Percentiles rank a stretch among this genome's conserved stretches.
Conservation (phyloP, 1,140 invertebrate genomes). For the Drosophila erecta region DNA sequence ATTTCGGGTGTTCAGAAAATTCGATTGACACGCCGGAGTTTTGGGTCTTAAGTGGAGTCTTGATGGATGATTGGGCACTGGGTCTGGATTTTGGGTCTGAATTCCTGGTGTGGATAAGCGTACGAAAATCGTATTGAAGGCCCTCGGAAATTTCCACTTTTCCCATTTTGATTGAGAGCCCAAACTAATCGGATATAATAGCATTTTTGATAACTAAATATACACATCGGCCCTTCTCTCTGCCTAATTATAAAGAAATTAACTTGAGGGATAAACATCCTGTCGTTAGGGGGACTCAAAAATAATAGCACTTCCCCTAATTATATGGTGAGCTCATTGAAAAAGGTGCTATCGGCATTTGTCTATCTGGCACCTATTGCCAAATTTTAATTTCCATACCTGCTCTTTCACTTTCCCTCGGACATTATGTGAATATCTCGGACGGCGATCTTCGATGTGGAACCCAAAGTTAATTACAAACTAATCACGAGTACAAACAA, state of each 20-base stretch:
- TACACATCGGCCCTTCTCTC: background rate
- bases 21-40: conserved; percentile 49
- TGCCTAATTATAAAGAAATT: conserved; percentile 75
- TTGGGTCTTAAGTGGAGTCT: conserved; percentile 40
- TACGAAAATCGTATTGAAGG: conserved; percentile 66
- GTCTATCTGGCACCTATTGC: conserved; percentile 74
- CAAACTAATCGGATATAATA: conserved; percentile 54
- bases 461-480: conserved; percentile 73
- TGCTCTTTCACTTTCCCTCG: background rate
- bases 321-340: conserved; percentile 63
- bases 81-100: conserved; percentile 4
- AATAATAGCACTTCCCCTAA: conserved; percentile 61
- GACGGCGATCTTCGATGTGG: conserved; percentile 31
- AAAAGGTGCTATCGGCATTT: conserved; percentile 75
- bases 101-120: conserved; percentile 63
- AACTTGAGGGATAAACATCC: conserved; percentile 73
- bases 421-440: conserved; percentile 31
- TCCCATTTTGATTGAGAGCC: conserved; percentile 44
- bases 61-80: conserved; percentile 57
- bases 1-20: conserved; percentile 40
- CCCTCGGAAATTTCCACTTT: conserved; percentile 35
- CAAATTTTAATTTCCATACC: conserved; percentile 32
- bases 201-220: conserved; percentile 49
- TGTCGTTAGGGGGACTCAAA: background rate
- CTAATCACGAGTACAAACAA: conserved; percentile 77